A percentile compares a stretch with the other conserved stretches of the same genome.
Evolutionary conservation across 2,113 vertebrate genomes (phyloP).

Genomic region (Odontesthes bonariensis): DNA sequence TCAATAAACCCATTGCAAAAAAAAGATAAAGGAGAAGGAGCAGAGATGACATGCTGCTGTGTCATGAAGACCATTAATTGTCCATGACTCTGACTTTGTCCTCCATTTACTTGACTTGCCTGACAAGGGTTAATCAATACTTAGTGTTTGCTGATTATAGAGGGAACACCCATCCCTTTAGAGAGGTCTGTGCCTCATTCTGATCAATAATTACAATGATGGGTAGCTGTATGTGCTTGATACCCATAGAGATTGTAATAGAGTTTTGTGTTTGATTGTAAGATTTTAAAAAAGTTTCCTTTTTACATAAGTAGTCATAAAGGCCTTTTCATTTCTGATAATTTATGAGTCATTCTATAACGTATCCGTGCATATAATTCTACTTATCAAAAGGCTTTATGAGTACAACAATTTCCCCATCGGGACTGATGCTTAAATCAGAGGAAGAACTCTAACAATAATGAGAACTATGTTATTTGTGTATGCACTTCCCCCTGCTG

Average conservation of each 20-base stretch:
- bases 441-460: too few species aligned
- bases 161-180: slow-evolving; percentile 58
- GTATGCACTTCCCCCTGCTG: neutral
- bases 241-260: slow-evolving; percentile 17
- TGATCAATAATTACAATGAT: slow-evolving; percentile 51
- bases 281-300: neutral
- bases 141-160: slow-evolving; percentile 59
- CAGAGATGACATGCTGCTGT: slow-evolving; percentile 40
- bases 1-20: slow-evolving; percentile 70
- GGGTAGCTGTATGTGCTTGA: slow-evolving; percentile 28
- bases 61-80: slow-evolving; percentile 65
- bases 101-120: slow-evolving; percentile 47
- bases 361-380: slow-evolving; percentile 11
- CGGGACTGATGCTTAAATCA: neutral
- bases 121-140: slow-evolving; percentile 68
- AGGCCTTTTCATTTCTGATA: slow-evolving; percentile 15
- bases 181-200: slow-evolving; percentile 52
- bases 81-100: slow-evolving; percentile 64
- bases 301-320: neutral
- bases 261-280: neutral
- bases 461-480: neutral
- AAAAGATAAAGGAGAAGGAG: slow-evolving; percentile 30
- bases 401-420: neutral
- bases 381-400: neutral
- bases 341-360: slow-evolving; percentile 13